These are phyloP conservation scores for Cantharis nigra DNA, from an alignment of 2,888 invertebrate species.

Conservation along the genomic window DNA sequence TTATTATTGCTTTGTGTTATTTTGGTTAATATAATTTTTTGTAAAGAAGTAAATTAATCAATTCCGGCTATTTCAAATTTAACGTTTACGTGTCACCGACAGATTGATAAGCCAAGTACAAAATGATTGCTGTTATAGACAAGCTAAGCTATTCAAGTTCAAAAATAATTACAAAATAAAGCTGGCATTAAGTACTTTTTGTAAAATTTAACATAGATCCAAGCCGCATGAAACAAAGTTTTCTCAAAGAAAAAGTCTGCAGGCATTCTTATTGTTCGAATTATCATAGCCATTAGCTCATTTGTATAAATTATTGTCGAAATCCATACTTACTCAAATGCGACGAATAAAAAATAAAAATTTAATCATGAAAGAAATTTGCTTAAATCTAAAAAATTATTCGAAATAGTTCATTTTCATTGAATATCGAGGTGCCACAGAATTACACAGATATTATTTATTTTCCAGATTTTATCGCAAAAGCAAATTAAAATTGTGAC, in stretches of 20 bases:
- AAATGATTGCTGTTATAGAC: not conserved
- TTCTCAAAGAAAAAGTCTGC: not conserved
- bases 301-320: not conserved
- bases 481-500: too few species aligned
- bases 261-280: not conserved
- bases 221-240: not conserved
- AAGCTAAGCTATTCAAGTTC: not conserved
- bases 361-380: not conserved
- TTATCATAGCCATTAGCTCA: not conserved
- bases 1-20: not conserved
- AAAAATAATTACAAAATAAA: not conserved
- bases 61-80: not conserved
- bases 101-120: not conserved
- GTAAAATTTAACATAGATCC: not conserved
- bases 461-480: too few species aligned
- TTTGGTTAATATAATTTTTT: not conserved
- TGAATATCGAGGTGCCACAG: not conserved
- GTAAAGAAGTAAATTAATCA: not conserved
- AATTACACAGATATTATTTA: not conserved
- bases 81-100: not conserved
- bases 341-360: not conserved
- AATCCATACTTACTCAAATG: not conserved
- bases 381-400: too few species aligned
- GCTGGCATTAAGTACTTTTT: not conserved
- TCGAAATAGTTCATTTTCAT: not conserved